Percentiles rank a stretch among this genome's conserved stretches.
phyloP scores from a whole-genome alignment of 2,797 vertebrate species.

The Tenualosa ilisha region DNA sequence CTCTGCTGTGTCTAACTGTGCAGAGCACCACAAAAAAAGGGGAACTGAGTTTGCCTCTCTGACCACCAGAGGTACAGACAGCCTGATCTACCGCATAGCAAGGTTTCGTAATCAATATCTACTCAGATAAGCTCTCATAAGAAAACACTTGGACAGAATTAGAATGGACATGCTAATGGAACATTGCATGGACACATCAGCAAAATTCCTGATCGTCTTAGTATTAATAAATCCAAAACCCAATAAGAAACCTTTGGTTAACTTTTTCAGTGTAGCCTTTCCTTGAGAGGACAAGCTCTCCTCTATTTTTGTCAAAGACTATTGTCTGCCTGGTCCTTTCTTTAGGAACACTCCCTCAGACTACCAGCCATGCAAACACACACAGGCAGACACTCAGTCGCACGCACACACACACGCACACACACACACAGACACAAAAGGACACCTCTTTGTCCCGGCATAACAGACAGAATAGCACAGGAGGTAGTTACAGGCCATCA shows the following conservation, averaged over 20 bases:
- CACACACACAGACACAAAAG: constrained; percentile 6
- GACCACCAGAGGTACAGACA: no score
- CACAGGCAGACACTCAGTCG: constrained; percentile 12
- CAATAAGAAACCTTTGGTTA: background rate
- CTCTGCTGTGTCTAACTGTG: background rate
- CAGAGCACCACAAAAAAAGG: background rate
- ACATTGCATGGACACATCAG: background rate
- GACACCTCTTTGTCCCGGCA: constrained; percentile 5
- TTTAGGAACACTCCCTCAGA: constrained; percentile 11
- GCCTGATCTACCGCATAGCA: background rate
- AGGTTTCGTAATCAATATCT: background rate
- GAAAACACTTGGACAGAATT: no score
- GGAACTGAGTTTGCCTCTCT: background rate
- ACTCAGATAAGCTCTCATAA: background rate
- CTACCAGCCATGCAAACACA: constrained; percentile 25
- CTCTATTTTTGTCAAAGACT: background rate
- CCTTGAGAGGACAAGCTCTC: background rate
- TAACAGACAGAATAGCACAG: constrained; percentile 36
- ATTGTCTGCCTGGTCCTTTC: constrained; percentile 15
- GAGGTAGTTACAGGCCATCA: constrained; percentile 33
- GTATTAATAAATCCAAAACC: background rate
- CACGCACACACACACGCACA: constrained; percentile 21
- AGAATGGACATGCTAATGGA: no score
- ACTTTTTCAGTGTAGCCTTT: background rate
- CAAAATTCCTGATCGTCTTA: background rate